Conservation (phyloP, 1,140 invertebrate species). For the Pinna nobilis region DNA sequence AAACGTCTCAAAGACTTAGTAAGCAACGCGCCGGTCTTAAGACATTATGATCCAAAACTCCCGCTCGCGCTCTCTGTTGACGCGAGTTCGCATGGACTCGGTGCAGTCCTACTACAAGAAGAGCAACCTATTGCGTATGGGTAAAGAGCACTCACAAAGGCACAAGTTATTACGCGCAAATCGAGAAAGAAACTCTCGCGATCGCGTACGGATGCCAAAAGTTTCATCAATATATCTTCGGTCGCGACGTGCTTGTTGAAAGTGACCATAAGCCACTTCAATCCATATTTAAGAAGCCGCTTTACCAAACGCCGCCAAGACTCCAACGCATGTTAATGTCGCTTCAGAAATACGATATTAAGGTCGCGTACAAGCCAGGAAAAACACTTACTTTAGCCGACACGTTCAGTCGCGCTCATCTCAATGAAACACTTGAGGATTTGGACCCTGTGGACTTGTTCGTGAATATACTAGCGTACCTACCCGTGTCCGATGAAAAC, state of each 20-base stretch:
- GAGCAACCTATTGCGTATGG: slow-evolving; percentile 50
- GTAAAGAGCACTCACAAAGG: slow-evolving; percentile 40
- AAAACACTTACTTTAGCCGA: slow-evolving; percentile 42
- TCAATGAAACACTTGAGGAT: slow-evolving; percentile 11
- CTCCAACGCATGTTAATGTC: not conserved
- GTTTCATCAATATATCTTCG: too few relatives aligned
- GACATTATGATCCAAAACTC: slow-evolving; percentile 38
- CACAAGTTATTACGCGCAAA: slow-evolving; percentile 15
- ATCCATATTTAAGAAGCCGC: slow-evolving; percentile 6
- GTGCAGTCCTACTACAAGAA: slow-evolving; percentile 47
- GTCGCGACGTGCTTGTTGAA: slow-evolving; percentile 11
- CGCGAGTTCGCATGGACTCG: slow-evolving; percentile 53
- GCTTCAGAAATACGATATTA: slow-evolving; percentile 40
- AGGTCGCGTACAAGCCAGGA: slow-evolving; percentile 38
- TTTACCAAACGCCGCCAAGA: not conserved
- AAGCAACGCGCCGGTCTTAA: slow-evolving; percentile 27
- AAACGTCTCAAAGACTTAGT: slow-evolving; percentile 33
- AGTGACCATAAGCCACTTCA: slow-evolving; percentile 25
- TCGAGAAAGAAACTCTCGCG: not conserved
- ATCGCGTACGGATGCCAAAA: not conserved
- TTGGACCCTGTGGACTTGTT: too few relatives aligned
- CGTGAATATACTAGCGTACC: not conserved
- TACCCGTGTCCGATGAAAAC: not conserved
- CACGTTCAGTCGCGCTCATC: slow-evolving; percentile 33
- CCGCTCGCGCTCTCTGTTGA: slow-evolving; percentile 38